These are phyloP conservation scores for Psilopsiagon aurifrons DNA, from an alignment of 2,113 vertebrate genomes.

Conservation along the genomic window DNA sequence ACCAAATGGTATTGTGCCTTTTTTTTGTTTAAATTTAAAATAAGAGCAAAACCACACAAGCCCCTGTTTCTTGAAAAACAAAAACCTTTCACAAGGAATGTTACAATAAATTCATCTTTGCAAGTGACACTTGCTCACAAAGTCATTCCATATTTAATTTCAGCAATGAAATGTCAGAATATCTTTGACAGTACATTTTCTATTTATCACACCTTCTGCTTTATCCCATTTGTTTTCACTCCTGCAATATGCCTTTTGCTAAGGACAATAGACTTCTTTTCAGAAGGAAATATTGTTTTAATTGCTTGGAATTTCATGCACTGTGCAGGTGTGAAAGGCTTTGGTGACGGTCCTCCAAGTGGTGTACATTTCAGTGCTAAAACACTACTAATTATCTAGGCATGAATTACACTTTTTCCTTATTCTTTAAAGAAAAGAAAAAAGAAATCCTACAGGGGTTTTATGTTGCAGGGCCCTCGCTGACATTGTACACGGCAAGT, in stretches of 20 bases:
- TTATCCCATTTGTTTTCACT: background rate
- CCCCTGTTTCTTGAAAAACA: background rate
- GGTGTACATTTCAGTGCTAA: slow-evolving; percentile 59
- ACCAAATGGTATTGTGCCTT: background rate
- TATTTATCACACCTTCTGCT: background rate
- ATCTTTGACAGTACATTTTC: background rate
- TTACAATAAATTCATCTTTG: background rate
- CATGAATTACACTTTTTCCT: slow-evolving; percentile 22
- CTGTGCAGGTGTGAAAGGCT: slow-evolving; percentile 49
- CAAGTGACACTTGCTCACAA: background rate
- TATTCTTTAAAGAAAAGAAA: background rate
- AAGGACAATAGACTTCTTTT: background rate
- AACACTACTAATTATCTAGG: slow-evolving; percentile 24
- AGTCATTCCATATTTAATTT: background rate
- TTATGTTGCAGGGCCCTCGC: background rate
- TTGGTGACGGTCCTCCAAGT: background rate
- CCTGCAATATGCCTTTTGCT: background rate
- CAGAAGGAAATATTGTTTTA: background rate
- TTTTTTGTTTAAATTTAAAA: background rate
- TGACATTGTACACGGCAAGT: background rate
- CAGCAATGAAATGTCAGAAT: background rate
- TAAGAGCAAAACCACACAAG: background rate
- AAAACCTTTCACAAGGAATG: background rate
- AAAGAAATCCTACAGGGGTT: background rate
- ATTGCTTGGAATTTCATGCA: slow-evolving; percentile 60